These are phyloP conservation scores for Phyllopteryx taeniolatus DNA, from an alignment of 2,113 vertebrate species.

Conservation along the genomic window DNA sequence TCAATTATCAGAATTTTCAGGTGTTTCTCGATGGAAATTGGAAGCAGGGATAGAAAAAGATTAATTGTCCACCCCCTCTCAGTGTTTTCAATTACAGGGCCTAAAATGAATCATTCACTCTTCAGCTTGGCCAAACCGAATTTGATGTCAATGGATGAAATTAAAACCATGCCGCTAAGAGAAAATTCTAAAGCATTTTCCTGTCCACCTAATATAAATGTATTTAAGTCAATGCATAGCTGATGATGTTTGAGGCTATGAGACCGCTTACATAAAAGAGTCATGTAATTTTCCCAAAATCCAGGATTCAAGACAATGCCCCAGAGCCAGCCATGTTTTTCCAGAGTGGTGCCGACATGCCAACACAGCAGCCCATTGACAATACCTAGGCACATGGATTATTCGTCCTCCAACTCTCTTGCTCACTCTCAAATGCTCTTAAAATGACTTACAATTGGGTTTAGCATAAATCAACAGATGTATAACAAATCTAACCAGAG, in stretches of 20 bases:
- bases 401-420: conserved; percentile 50
- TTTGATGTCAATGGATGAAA: conserved; percentile 49
- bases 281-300: conserved; percentile 44
- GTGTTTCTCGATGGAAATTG: conserved; percentile 55
- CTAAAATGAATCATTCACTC: conserved; percentile 59
- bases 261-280: conserved; percentile 45
- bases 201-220: background rate
- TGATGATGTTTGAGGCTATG: conserved; percentile 48
- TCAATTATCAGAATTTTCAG: conserved; percentile 61
- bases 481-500: conserved; percentile 1
- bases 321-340: conserved; percentile 59
- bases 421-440: conserved; percentile 34
- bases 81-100: conserved; percentile 63
- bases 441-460: conserved; percentile 36
- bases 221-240: conserved; percentile 19
- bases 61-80: conserved; percentile 54
- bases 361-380: conserved; percentile 64
- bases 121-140: conserved; percentile 42
- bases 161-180: conserved; percentile 12
- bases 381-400: conserved; percentile 65
- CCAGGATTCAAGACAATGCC: conserved; percentile 56
- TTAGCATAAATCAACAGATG: conserved; percentile 31
- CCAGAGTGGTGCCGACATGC: conserved; percentile 46
- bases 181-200: conserved; percentile 21
- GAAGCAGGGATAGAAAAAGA: conserved; percentile 42